phyloP scores from a whole-genome alignment of 2,888 invertebrate species.

The Parascotia fuliginaria region DNA sequence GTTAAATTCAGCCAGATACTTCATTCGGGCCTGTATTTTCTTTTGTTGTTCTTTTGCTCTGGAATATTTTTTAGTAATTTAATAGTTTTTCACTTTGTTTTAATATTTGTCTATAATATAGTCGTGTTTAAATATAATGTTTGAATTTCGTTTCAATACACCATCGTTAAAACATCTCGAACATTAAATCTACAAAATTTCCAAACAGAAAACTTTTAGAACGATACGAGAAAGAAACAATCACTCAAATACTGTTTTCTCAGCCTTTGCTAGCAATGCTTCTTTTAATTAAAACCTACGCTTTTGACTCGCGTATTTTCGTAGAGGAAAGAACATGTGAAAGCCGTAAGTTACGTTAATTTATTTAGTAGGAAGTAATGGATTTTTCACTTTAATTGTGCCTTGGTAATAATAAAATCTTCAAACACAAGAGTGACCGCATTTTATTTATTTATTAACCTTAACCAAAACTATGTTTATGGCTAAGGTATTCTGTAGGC shows the following conservation, averaged over 20 bases:
- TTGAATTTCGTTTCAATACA: too few species aligned
- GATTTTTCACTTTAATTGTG: not conserved
- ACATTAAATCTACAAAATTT: conserved; percentile 18
- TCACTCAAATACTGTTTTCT: conserved; percentile 9
- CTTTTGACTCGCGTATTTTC: conserved; percentile 15
- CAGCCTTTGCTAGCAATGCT: conserved; percentile 19
- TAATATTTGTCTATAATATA: too few species aligned
- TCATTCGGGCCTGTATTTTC: conserved; percentile 70
- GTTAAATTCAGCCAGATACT: conserved; percentile 70
- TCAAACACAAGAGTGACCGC: not conserved
- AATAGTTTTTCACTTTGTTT: too few species aligned
- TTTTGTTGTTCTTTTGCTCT: conserved; percentile 75
- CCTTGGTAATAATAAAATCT: not conserved
- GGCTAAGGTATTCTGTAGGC: too few species aligned
- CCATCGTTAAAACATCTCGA: not conserved
- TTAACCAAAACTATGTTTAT: too few species aligned
- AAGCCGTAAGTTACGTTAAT: conserved; percentile 11
- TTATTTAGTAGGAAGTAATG: conserved; percentile 2
- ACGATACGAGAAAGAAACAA: conserved; percentile 1
- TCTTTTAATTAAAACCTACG: conserved; percentile 40
- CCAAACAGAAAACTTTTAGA: not conserved
- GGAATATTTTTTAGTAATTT: conserved; percentile 6
- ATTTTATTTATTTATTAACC: not conserved
- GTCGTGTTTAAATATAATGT: too few species aligned
- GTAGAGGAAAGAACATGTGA: conserved; percentile 11